Base-by-base conservation (phyloP, 2,888 invertebrate genomes). In the Caenorhabditis macrosperma region DNA sequence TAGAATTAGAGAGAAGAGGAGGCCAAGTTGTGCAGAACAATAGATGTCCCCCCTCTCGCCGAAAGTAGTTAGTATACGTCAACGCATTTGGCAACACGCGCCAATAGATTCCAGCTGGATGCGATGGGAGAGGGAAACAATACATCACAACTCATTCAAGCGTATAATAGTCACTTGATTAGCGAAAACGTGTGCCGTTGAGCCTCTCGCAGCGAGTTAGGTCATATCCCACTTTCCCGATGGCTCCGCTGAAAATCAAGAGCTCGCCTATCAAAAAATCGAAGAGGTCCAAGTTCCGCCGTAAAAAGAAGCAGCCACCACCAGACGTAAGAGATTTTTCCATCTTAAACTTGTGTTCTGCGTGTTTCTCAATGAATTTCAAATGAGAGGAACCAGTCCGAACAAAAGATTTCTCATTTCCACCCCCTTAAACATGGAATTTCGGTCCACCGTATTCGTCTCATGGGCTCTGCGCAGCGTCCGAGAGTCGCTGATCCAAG, bases 391-490 rank as follows among this genome's bases (percentile, higher is more conserved):
- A n/a, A n/a, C n/a, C n/a, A n/a, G n/a, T n/a, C n/a, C n/a, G n/a
- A n/a, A n/a, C n/a, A n/a, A n/a, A n/a, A n/a, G n/a, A n/a, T n/a
- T n/a, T n/a, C n/a, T n/a, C n/a, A n/a, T n/a, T n/a, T n/a, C n/a
- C n/a, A n/a, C n/a, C n/a, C n/a, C 28, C 50, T 24, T 69, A 78
- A 71, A 28, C 44, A 71, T 71, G 50, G 24, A 22, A 68, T 79
- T 79, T 74, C 20, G 68, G 81, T 81, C 81, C 26, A 71, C 84
- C 48, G 74, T 86, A 78, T 86, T 86, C 67, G 84, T 86, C 44
- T 78, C 85, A 54, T 86, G 86, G 86, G 86, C 86, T 30, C 78
- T 86, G 6, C 82, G 86, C 20, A 81, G 81, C 44, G 84, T 86
- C 17, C 82, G 86, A n/a, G 86, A 86, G 52, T 84, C 85, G 17